phyloP scores from a whole-genome alignment of 2,797 vertebrate genomes.

The Acridotheres tristis region DNA sequence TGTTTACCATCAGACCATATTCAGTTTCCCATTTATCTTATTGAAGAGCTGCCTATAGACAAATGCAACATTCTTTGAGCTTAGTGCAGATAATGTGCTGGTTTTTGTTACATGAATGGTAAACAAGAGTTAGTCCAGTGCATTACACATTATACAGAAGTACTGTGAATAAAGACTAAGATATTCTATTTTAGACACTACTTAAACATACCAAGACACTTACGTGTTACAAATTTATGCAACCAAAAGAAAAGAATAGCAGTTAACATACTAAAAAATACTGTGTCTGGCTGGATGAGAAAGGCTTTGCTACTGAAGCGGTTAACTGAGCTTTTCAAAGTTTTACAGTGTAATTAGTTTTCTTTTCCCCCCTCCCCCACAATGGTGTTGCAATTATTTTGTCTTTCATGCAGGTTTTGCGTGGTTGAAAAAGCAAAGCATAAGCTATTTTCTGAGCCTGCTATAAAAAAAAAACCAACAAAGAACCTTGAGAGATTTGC shows the following conservation, averaged over 20 bases:
- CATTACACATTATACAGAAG: slow-evolving; percentile 85
- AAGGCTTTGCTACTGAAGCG: slow-evolving; percentile 59
- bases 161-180: slow-evolving; percentile 80
- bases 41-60: slow-evolving; percentile 93
- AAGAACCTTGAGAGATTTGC: not conserved
- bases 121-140: slow-evolving; percentile 96
- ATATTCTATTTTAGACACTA: slow-evolving; percentile 77
- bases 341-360: slow-evolving; percentile 57
- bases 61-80: slow-evolving; percentile 90
- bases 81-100: slow-evolving; percentile 94
- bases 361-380: not conserved
- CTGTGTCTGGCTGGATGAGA: slow-evolving; percentile 61
- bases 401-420: slow-evolving; percentile 25
- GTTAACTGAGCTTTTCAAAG: slow-evolving; percentile 55
- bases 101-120: slow-evolving; percentile 90
- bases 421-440: slow-evolving; percentile 28
- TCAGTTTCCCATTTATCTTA: slow-evolving; percentile 85
- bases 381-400: slow-evolving; percentile 46
- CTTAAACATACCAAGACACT: slow-evolving; percentile 74
- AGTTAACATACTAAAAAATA: slow-evolving; percentile 77
- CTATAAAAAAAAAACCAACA: not conserved
- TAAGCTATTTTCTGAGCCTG: slow-evolving; percentile 17
- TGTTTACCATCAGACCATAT: slow-evolving; percentile 92
- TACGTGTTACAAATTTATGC: slow-evolving; percentile 75
- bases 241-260: slow-evolving; percentile 74